A percentile compares a stretch with the other conserved stretches of the same genome.
phyloP scores from a whole-genome alignment of 2,797 vertebrate genomes.

The Microctenopoma stevenorrisi region DNA sequence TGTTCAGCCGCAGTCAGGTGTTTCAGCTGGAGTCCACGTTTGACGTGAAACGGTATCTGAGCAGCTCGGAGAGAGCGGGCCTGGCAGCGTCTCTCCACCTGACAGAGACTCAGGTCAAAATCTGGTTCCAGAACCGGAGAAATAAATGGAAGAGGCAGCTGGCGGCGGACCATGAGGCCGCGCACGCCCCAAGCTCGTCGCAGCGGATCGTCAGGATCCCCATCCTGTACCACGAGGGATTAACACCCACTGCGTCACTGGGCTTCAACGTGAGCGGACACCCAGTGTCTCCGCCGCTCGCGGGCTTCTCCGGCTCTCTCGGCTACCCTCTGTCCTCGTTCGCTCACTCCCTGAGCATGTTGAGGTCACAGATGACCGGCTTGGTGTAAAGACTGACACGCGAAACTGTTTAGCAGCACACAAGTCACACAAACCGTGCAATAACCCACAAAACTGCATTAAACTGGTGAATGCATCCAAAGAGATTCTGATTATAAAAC shows the following conservation, averaged over 20 bases:
- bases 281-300: slow-evolving; percentile 77
- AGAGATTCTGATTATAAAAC: slow-evolving; percentile 48
- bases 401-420: slow-evolving; percentile 8
- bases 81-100: slow-evolving; percentile 85
- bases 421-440: slow-evolving; percentile 63
- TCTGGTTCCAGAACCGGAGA: slow-evolving; percentile 92
- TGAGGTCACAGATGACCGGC: slow-evolving; percentile 92
- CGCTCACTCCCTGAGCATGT: slow-evolving; percentile 87
- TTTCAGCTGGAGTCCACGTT: slow-evolving; percentile 96
- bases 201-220: slow-evolving; percentile 93
- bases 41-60: slow-evolving; percentile 90
- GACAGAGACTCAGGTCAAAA: slow-evolving; percentile 92
- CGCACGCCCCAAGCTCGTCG: slow-evolving; percentile 82
- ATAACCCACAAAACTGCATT: slow-evolving; percentile 62
- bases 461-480: slow-evolving; percentile 62
- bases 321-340: slow-evolving; percentile 89
- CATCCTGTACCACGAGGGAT: slow-evolving; percentile 91
- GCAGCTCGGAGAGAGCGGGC: slow-evolving; percentile 86
- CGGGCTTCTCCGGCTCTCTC: slow-evolving; percentile 83
- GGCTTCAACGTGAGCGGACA: slow-evolving; percentile 85
- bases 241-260: slow-evolving; percentile 78
- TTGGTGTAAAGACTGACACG: slow-evolving; percentile 82
- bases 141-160: slow-evolving; percentile 94
- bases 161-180: slow-evolving; percentile 88
- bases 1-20: slow-evolving; percentile 92